These are phyloP conservation scores for Syndactyla subalaris DNA, from an alignment of 2,797 vertebrate species.

Conservation along the genomic window DNA sequence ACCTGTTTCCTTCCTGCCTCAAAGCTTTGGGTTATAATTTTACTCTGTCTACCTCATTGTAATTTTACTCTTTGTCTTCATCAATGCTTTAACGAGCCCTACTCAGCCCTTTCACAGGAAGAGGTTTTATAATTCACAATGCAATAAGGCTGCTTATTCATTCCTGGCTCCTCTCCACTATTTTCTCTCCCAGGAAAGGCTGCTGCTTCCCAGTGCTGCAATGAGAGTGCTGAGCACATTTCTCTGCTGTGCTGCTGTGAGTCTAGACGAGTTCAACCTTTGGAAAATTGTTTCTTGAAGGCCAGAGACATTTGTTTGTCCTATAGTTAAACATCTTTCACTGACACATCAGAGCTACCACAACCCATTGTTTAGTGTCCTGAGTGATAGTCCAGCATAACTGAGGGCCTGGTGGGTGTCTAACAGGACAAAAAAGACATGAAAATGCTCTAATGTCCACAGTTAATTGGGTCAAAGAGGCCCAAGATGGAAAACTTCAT, in stretches of 20 bases:
- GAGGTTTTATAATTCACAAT: background rate
- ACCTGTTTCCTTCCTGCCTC: background rate
- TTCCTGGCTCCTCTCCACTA: slow-evolving; percentile 6
- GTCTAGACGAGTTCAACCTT: slow-evolving; percentile 30
- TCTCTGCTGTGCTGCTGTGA: background rate
- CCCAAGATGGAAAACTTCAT: background rate
- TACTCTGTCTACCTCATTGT: background rate
- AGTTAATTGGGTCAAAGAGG: background rate
- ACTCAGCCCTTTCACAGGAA: background rate
- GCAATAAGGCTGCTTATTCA: background rate
- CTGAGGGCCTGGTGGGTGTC: background rate
- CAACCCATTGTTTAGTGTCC: background rate
- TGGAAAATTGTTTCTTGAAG: slow-evolving; percentile 64
- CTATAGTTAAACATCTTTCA: background rate
- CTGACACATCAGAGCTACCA: slow-evolving; percentile 5
- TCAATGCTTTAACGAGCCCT: background rate
- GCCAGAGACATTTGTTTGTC: slow-evolving; percentile 58
- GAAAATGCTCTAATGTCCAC: background rate
- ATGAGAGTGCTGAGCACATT: background rate
- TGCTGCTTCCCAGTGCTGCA: background rate
- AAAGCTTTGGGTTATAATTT: background rate
- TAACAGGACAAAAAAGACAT: background rate
- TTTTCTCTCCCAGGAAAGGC: background rate
- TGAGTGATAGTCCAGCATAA: background rate
- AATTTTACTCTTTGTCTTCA: slow-evolving; percentile 7